phyloP scores from a whole-genome alignment of 2,797 vertebrate species.

The Coregonus sp. region DNA sequence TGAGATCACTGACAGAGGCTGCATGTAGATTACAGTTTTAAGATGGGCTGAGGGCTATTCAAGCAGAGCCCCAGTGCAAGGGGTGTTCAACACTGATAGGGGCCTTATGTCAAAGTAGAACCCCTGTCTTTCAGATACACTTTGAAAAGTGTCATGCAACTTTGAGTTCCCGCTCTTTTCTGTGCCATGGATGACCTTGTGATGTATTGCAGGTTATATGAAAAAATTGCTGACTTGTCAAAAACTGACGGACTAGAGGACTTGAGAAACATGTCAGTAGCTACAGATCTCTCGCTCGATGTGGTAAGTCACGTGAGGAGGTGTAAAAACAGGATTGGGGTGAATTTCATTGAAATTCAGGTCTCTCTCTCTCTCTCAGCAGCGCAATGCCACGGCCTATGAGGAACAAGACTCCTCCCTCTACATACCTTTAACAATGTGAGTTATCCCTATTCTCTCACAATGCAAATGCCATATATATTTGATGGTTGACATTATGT shows the following conservation, averaged over 20 bases:
- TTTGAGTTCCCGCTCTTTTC: not conserved
- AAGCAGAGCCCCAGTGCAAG: not conserved
- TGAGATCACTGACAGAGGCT: no score
- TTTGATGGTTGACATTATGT: no score
- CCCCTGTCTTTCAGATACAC: not conserved
- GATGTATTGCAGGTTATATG: constrained; percentile 17
- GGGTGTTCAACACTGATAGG: not conserved
- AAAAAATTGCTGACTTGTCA: constrained; percentile 21
- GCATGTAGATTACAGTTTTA: no score
- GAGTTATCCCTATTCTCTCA: not conserved
- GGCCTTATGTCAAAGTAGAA: not conserved
- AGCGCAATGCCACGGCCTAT: constrained; percentile 14
- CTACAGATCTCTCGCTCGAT: constrained; percentile 4
- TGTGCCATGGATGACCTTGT: constrained; percentile 10
- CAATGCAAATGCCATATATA: no score
- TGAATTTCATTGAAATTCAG: no score
- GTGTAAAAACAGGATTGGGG: not conserved
- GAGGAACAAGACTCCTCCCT: constrained; percentile 11
- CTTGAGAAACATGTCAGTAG: not conserved
- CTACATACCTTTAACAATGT: constrained; percentile 1
- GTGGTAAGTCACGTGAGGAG: constrained; percentile 27
- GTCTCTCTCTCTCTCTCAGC: constrained; percentile 14
- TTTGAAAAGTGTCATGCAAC: no score
- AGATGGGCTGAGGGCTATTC: no score
- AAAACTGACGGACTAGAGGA: constrained; percentile 14